These are phyloP conservation scores for Lapara coniferarum DNA, from an alignment of 2,888 invertebrate species.

Conservation along the genomic window DNA sequence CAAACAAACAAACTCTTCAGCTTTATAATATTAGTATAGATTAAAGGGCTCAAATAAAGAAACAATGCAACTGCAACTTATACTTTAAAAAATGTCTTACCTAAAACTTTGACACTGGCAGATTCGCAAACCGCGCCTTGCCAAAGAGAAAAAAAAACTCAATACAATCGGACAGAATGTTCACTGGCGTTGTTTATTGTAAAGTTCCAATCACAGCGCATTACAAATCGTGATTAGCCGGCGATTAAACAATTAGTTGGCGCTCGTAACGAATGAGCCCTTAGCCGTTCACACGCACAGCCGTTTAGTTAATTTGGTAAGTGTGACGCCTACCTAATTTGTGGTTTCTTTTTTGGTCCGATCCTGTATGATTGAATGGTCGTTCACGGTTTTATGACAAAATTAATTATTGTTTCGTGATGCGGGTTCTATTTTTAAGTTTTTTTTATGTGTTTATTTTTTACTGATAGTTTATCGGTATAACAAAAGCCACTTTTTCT, in stretches of 20 bases:
- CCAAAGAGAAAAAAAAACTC: no score
- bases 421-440: background rate
- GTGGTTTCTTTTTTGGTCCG: constrained; percentile 5
- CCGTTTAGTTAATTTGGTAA: constrained; percentile 25
- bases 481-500: no score
- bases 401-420: background rate
- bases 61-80: no score
- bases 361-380: constrained; percentile 9
- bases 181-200: constrained; percentile 8
- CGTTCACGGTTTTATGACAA: constrained; percentile 4
- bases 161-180: background rate
- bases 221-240: constrained; percentile 54
- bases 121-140: no score
- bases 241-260: constrained; percentile 70
- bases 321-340: constrained; percentile 27
- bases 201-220: constrained; percentile 16
- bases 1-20: no score
- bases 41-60: no score
- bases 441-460: background rate
- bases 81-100: no score
- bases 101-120: no score
- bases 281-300: constrained; percentile 26
- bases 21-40: no score
- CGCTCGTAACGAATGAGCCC: constrained; percentile 41
- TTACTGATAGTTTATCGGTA: no score